These are phyloP conservation scores for Clitarchus hookeri DNA, from an alignment of 2,888 invertebrate genomes.

Conservation along the genomic window DNA sequence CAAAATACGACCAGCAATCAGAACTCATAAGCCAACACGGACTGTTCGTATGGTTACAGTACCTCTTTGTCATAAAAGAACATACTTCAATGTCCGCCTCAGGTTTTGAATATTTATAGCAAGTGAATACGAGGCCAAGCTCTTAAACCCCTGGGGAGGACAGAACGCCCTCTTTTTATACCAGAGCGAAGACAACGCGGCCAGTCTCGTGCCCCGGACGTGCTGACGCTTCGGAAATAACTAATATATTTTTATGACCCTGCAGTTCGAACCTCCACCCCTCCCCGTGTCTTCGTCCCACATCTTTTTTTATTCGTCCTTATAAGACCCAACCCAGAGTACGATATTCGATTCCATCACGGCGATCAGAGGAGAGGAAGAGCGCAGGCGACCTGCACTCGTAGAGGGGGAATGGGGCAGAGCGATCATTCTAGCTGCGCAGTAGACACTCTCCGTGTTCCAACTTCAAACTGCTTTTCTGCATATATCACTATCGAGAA, in stretches of 20 bases:
- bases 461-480: too few relatives aligned
- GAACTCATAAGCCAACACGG: too few relatives aligned
- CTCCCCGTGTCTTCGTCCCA: background rate
- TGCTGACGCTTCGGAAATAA: slow-evolving; percentile 14
- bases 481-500: too few relatives aligned
- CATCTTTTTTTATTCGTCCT: background rate
- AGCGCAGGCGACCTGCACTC: too few relatives aligned
- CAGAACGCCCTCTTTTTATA: background rate
- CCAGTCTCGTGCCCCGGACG: background rate
- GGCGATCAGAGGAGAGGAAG: background rate
- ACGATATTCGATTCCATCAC: background rate
- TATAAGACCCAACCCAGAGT: background rate
- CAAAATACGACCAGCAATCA: too few relatives aligned
- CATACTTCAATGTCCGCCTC: background rate
- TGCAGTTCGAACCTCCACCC: background rate
- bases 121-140: background rate
- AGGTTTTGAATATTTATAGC: background rate
- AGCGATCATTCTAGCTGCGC: too few relatives aligned
- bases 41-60: too few relatives aligned
- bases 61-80: too few relatives aligned
- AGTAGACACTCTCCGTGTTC: too few relatives aligned
- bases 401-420: too few relatives aligned
- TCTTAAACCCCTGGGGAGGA: background rate
- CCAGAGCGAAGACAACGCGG: background rate
- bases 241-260: slow-evolving; percentile 3